Base-by-base conservation (phyloP, 2,888 invertebrate genomes). In the Ophion slaviceki region DNA sequence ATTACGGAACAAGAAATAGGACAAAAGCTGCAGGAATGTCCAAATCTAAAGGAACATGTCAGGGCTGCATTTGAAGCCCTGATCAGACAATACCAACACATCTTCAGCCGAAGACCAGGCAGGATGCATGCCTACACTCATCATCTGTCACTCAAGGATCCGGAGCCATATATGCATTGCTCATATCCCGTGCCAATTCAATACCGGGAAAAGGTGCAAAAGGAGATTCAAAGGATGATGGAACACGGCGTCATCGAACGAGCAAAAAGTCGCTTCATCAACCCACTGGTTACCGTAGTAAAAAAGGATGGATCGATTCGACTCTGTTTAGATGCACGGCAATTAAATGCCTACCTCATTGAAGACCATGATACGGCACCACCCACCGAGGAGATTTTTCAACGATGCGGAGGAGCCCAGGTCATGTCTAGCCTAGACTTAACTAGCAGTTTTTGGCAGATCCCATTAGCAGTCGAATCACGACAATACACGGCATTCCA, bases 371-470 rank as follows among this genome's bases (percentile, higher is more conserved):
- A 80, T 2, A 24, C 36, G 0, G 40, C 72, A 1, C 66, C 20
- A 0, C 11, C 66, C 1, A 45, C 24, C 0, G 72, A 80, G 0
- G 57, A 72, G 4, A 57, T 72, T 1, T 80, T 80, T 2, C 71
- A 62, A 36, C 45, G 36, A 47, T 78, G 68, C 10, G 14, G 59
- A 1, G 40, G 36, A 0, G 8, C 24, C 1, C 6, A 7, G 0
- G 61, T 70, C 0, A 79, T 79, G 78, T 79, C 68, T 1, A 68
- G 57, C 8, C 17, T 79, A 3, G 78, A 70, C 3, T n/a, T 76
- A 47, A 76, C 64, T 0, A 64, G 64, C 2, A 66, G 75, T n/a
- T 76, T 76, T 32, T 76, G 66, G 66, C 64, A 66, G 17, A 64
- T 75, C 2, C 75, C 75, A 5, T 40, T 40, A 40, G 40, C 40